Evolutionary conservation across 1,140 invertebrate genomes (phyloP).

Genomic region (Lasioglossum albipes): DNA sequence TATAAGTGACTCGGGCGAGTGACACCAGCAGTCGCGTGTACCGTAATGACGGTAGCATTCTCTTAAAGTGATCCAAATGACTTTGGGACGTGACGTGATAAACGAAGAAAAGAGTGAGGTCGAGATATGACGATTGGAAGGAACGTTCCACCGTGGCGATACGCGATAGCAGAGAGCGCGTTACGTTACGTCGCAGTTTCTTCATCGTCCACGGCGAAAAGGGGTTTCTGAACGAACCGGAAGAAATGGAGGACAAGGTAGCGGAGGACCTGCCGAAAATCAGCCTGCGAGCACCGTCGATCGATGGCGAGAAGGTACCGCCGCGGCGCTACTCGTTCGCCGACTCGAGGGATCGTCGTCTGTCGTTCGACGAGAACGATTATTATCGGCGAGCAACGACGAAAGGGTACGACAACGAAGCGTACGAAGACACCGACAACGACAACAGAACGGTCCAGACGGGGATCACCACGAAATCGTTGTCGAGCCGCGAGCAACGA

Average conservation of each 20-base stretch:
- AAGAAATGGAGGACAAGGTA: constrained; percentile 17
- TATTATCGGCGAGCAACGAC: not conserved
- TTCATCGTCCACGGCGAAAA: constrained; percentile 4
- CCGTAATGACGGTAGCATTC: constrained; percentile 53
- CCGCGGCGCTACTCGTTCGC: constrained; percentile 29
- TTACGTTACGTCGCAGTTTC: constrained; percentile 36
- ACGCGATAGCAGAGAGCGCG: constrained; percentile 27
- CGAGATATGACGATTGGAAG: constrained; percentile 49
- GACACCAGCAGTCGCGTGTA: constrained; percentile 58
- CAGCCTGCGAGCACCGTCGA: not conserved
- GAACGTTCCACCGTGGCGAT: constrained; percentile 45
- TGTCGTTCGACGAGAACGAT: constrained; percentile 29
- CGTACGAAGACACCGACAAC: not conserved
- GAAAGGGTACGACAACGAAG: not conserved
- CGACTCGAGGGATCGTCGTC: constrained; percentile 20
- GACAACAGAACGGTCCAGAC: not conserved
- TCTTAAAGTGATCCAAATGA: constrained; percentile 61
- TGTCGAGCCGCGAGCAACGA: constrained; percentile 8
- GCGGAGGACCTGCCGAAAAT: constrained; percentile 1
- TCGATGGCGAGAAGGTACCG: not conserved
- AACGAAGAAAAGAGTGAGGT: constrained; percentile 46
- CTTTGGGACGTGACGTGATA: constrained; percentile 57
- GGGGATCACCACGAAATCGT: not conserved
- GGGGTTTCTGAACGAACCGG: not conserved
- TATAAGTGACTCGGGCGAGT: constrained; percentile 56